Conservation (phyloP, 2,797 vertebrate genomes). For the Typhlichthys subterraneus region DNA sequence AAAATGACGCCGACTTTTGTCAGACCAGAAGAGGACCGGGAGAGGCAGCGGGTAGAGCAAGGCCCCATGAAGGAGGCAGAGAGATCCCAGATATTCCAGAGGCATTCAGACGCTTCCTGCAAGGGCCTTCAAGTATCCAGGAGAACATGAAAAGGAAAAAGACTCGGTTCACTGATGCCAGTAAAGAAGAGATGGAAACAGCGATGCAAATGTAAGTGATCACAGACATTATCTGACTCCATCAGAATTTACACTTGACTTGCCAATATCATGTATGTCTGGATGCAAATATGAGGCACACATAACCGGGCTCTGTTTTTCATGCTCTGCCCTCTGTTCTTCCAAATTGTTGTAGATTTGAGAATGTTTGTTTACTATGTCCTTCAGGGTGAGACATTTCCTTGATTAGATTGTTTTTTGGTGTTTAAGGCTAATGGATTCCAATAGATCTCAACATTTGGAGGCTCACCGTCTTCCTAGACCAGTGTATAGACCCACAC, state of each 20-base stretch:
- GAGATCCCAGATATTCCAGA: conserved; percentile 62
- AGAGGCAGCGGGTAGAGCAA: conserved; percentile 1
- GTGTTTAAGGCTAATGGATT: conserved; percentile 37
- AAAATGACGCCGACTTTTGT: conserved; percentile 45
- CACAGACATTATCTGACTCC: background rate
- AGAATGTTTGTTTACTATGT: background rate
- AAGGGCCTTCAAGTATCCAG: conserved; percentile 15
- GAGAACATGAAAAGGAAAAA: conserved; percentile 60
- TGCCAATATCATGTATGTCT: background rate
- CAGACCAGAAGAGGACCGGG: conserved; percentile 23
- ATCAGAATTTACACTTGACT: background rate
- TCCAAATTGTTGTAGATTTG: background rate
- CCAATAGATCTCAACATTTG: conserved; percentile 23
- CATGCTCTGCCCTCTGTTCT: background rate
- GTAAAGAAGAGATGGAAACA: conserved; percentile 60
- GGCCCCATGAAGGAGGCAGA: conserved; percentile 24
- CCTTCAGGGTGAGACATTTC: background rate
- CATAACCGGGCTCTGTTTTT: no score
- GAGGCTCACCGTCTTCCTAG: conserved; percentile 15
- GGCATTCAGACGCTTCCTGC: conserved; percentile 68
- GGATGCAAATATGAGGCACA: background rate
- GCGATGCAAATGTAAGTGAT: conserved; percentile 66
- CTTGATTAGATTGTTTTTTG: conserved; percentile 16
- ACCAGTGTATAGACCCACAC: background rate
- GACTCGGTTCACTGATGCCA: conserved; percentile 75